Base-by-base conservation (phyloP, 2,888 invertebrate species). In the Troides oblongomaculatus region DNA sequence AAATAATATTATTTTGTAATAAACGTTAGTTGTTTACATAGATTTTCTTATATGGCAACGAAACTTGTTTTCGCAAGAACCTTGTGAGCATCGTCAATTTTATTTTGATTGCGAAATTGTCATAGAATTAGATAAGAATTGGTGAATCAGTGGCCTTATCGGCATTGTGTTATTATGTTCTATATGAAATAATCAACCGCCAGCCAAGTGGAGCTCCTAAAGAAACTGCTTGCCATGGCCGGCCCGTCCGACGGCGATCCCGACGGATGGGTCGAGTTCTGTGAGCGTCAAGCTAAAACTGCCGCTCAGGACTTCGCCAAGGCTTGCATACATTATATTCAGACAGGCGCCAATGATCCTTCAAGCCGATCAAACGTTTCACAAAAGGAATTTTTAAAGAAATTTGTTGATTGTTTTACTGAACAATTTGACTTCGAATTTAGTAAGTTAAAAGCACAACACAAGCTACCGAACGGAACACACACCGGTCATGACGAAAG, bases 251-350 rank as follows among this genome's bases (percentile, higher is more conserved):
- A 94, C 83, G 93, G 94, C 80, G 94, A 94, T 76, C 86, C 93
- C 84, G 94, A 94, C 84, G 94, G 94, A 87, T 97, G 97, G 97
- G 94, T 94, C 82, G 96, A 97, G 86, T 96, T 97, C 87, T 97
- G 97, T 90, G 97, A 97, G 88, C 95, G 97, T 85, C 97, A 97
- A 90, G 97, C 97, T 71, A 95, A 95, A 80, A 94, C 95, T 72
- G 96, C 97, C 70, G 97, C 97, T 72, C 95, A 96, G 80, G 97
- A 97, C 89, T 98, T 98, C 88, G 97, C 97, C 78, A 96, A 96
- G 89, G 96, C 96, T 79, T 97, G 97, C 88, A 94, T 96, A 75
- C 95, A 95, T 76, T 97, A 95, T 82, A 94, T 97, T 73, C 95
- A 95, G 77, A 94, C 95, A 63, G 95, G 95, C 81, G 86, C 95